Evolutionary conservation across 2,797 vertebrate species (phyloP).

Genomic region (Lepilemur ruficaudatus): DNA sequence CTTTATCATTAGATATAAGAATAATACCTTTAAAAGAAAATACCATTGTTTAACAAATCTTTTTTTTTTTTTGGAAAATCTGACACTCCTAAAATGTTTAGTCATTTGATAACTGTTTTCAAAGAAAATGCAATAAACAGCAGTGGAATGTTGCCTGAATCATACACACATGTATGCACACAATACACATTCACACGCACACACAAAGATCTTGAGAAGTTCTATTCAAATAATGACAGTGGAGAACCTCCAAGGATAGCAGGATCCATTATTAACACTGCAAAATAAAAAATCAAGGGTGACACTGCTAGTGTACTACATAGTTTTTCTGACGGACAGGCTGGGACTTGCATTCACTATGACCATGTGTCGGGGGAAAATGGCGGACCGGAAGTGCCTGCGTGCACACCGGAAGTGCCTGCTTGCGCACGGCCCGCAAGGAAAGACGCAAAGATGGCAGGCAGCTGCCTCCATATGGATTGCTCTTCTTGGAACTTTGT

Average conservation of each 20-base stretch:
- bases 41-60: not conserved
- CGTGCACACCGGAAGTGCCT: too few relatives aligned
- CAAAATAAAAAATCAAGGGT: not conserved
- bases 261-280: not conserved
- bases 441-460: too few relatives aligned
- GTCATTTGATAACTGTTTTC: not conserved
- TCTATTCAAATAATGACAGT: constrained; percentile 1
- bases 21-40: not conserved
- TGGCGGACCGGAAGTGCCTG: too few relatives aligned
- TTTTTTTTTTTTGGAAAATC: constrained; percentile 14
- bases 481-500: too few relatives aligned
- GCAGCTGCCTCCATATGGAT: too few relatives aligned
- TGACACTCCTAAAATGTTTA: not conserved
- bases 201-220: not conserved
- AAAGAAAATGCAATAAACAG: not conserved
- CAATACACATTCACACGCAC: not conserved
- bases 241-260: not conserved
- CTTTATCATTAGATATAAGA: not conserved
- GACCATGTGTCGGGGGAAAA: not conserved
- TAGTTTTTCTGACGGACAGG: not conserved
- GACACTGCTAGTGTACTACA: not conserved
- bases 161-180: fast-evolving
- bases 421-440: too few relatives aligned
- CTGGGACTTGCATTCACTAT: not conserved
- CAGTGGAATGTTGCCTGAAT: not conserved